A percentile compares a stretch with the other conserved stretches of the same genome.
These are phyloP conservation scores for Eutrigla gurnardus DNA, from an alignment of 2,797 vertebrate species.

Conservation along the genomic window DNA sequence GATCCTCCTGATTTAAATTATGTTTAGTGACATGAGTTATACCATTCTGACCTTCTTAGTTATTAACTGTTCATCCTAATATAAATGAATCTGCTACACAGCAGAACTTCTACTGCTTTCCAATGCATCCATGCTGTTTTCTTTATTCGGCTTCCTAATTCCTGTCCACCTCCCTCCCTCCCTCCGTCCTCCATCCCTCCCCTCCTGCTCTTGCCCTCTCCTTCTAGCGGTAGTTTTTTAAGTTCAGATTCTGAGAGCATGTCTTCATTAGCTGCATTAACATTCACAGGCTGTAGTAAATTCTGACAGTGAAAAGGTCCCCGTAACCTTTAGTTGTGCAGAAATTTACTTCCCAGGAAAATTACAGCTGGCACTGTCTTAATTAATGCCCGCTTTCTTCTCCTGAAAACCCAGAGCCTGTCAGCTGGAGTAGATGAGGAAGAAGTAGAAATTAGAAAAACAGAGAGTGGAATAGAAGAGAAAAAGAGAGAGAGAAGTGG, in stretches of 20 bases:
- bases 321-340: conserved; percentile 99
- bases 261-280: conserved; percentile 99
- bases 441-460: conserved; percentile 85
- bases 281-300: conserved; percentile 99
- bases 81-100: conserved; percentile 32
- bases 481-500: conserved; percentile 24
- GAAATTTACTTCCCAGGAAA: conserved; percentile 99
- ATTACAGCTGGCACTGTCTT: conserved; percentile 99
- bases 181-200: conserved; percentile 79
- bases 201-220: conserved; percentile 76
- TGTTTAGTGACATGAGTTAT: neutral
- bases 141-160: conserved; percentile 34
- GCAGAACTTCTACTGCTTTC: conserved; percentile 21
- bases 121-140: conserved; percentile 22
- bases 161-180: conserved; percentile 87
- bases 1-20: neutral
- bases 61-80: neutral
- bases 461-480: conserved; percentile 70
- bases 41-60: neutral
- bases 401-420: conserved; percentile 99
- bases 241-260: conserved; percentile 99
- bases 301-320: conserved; percentile 99
- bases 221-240: conserved; percentile 95
- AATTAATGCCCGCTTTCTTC: conserved; percentile 99
- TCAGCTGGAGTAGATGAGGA: conserved; percentile 90